Evolutionary conservation across 2,113 vertebrate species (phyloP).

Genomic region (Trematocara marginatum): DNA sequence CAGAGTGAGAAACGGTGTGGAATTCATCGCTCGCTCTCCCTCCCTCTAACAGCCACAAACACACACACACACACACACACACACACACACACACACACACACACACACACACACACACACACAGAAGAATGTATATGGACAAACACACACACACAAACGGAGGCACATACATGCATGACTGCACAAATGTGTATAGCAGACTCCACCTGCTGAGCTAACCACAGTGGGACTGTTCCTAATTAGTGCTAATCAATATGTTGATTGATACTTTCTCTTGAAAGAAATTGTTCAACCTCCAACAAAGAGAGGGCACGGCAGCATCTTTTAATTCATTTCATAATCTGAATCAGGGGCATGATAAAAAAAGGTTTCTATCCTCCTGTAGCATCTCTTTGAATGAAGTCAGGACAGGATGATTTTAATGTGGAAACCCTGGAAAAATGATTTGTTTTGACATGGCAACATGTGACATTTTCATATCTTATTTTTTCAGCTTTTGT

Average conservation of each 20-base stretch:
- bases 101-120: background rate
- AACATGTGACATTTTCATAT: background rate
- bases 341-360: background rate
- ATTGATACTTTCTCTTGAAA: slow-evolving; percentile 55
- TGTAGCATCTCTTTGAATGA: background rate
- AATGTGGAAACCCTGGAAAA: background rate
- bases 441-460: background rate
- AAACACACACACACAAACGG: background rate
- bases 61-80: background rate
- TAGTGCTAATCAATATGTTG: slow-evolving; percentile 61
- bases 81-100: background rate
- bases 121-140: background rate
- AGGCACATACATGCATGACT: slow-evolving; percentile 30
- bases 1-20: slow-evolving; percentile 28
- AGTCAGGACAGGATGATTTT: background rate
- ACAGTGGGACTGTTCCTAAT: slow-evolving; percentile 62
- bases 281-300: slow-evolving; percentile 3
- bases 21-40: background rate
- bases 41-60: background rate
- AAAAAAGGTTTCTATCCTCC: background rate
- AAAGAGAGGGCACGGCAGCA: background rate
- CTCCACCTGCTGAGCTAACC: slow-evolving; percentile 48
- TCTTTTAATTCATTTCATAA: background rate
- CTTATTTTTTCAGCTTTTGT: background rate
- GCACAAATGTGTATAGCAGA: slow-evolving; percentile 26